Evolutionary conservation across 2,113 vertebrate species (phyloP).

Genomic region (Cyprinodon brontotheroides): DNA sequence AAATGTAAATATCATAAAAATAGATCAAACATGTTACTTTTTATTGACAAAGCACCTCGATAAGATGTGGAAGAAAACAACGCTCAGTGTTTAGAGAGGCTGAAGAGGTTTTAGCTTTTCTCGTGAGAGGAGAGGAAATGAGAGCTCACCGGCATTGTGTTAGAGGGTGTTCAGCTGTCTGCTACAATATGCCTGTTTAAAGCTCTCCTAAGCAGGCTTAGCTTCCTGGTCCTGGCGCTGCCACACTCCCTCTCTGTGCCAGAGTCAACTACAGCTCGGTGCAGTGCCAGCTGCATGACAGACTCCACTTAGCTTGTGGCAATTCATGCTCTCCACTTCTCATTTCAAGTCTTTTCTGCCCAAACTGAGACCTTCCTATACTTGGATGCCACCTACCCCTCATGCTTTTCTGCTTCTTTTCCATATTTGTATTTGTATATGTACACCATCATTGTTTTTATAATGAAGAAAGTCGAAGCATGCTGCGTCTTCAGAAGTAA

Average conservation of each 20-base stretch:
- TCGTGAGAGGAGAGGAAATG: conserved; percentile 32
- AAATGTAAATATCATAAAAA: not conserved
- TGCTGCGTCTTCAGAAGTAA: not conserved
- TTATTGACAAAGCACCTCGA: not conserved
- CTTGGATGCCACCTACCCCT: not conserved
- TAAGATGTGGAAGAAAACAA: not conserved
- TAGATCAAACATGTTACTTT: not conserved
- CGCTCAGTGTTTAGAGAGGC: conserved; percentile 1
- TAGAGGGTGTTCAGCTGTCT: conserved; percentile 54
- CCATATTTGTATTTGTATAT: not conserved
- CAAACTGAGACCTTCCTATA: not conserved
- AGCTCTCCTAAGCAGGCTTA: conserved; percentile 66
- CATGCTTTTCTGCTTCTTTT: not conserved
- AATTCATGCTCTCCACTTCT: conserved; percentile 5
- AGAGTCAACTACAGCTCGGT: conserved; percentile 70
- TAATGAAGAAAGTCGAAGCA: not conserved
- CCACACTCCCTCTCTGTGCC: conserved; percentile 35
- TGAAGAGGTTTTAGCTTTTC: conserved; percentile 56
- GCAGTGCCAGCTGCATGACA: conserved; percentile 39
- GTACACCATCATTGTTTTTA: not conserved
- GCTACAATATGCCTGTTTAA: conserved; percentile 54
- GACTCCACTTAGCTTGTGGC: conserved; percentile 45
- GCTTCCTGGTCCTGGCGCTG: conserved; percentile 58
- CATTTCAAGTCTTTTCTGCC: conserved; percentile 4
- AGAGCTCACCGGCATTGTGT: conserved; percentile 41